phyloP scores from a whole-genome alignment of 1,140 invertebrate genomes.

The Tetragonula clypearis region DNA sequence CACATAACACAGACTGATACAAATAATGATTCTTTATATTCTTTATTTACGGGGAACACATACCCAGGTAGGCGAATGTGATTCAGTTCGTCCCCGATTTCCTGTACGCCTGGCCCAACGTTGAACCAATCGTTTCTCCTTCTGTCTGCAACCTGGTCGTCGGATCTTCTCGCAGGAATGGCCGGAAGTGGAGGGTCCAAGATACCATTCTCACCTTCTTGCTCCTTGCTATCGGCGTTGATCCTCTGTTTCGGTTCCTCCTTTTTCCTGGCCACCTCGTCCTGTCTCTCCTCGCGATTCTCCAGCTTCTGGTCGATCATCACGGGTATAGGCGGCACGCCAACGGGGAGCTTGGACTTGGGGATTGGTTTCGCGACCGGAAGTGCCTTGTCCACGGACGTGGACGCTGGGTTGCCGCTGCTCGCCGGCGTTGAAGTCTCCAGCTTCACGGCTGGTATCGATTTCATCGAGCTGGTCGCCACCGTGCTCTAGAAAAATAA shows the following conservation, averaged over 20 bases:
- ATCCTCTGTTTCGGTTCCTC: conserved; percentile 21
- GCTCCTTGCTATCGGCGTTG: conserved; percentile 51
- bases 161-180: conserved; percentile 58
- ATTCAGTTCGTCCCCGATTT: conserved; percentile 78
- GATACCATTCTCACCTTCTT: conserved; percentile 57
- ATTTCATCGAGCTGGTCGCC: conserved; percentile 63
- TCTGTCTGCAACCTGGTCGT: conserved; percentile 69
- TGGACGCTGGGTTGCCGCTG: conserved; percentile 58
- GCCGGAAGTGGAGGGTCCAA: conserved; percentile 52
- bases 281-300: conserved; percentile 44
- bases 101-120: conserved; percentile 74
- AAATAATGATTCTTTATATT: too few relatives aligned
- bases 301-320: conserved; percentile 67
- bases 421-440: conserved; percentile 67
- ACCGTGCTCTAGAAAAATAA: conserved; percentile 64
- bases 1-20: too few relatives aligned
- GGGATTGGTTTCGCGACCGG: conserved; percentile 36
- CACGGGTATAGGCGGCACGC: conserved; percentile 77
- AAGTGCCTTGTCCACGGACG: conserved; percentile 52
- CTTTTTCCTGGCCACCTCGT: conserved; percentile 27
- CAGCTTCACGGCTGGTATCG: conserved; percentile 41
- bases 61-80: conserved; percentile 70
- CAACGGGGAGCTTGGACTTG: conserved; percentile 76
- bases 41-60: background rate
- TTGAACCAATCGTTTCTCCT: conserved; percentile 71